Percentiles rank a stretch among this genome's conserved stretches.
phyloP scores from a whole-genome alignment of 1,140 invertebrate genomes.

The Physella acuta region DNA sequence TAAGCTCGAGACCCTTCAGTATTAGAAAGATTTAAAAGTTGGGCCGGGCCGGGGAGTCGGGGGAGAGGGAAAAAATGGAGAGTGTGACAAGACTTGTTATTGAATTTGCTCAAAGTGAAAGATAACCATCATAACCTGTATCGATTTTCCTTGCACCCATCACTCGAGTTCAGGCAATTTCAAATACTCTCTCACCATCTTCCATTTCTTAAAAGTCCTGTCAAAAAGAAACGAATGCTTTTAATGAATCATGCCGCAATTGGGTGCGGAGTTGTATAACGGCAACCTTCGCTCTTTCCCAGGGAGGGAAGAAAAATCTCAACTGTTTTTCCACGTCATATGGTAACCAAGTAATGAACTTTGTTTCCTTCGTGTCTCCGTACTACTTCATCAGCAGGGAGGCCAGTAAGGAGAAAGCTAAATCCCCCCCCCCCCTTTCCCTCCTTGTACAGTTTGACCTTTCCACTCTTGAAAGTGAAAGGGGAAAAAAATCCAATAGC shows the following conservation, averaged over 20 bases:
- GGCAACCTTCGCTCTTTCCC: no score
- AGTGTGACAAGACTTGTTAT: background rate
- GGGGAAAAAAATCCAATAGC: background rate
- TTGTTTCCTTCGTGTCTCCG: no score
- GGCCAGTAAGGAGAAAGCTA: no score
- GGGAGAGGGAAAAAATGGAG: slow-evolving; percentile 4
- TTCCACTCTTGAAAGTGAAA: background rate
- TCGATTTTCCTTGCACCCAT: slow-evolving; percentile 6
- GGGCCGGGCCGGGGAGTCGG: background rate
- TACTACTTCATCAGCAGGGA: no score
- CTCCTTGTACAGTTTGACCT: no score
- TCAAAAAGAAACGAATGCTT: slow-evolving; percentile 3
- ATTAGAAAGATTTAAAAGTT: no score
- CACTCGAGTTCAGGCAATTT: slow-evolving; percentile 16
- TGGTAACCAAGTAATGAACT: no score
- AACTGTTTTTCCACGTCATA: no score
- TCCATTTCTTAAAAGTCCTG: slow-evolving; percentile 12
- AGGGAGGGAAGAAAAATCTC: no score
- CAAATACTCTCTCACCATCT: slow-evolving; percentile 6
- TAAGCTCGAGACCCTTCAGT: no score
- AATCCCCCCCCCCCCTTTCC: no score
- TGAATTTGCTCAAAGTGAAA: background rate
- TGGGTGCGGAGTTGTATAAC: slow-evolving; percentile 5
- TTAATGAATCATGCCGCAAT: slow-evolving; percentile 17
- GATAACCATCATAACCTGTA: slow-evolving; percentile 17